These are phyloP conservation scores for Eospalax fontanierii DNA, from an alignment of 2,797 vertebrate genomes.

Conservation along the genomic window DNA sequence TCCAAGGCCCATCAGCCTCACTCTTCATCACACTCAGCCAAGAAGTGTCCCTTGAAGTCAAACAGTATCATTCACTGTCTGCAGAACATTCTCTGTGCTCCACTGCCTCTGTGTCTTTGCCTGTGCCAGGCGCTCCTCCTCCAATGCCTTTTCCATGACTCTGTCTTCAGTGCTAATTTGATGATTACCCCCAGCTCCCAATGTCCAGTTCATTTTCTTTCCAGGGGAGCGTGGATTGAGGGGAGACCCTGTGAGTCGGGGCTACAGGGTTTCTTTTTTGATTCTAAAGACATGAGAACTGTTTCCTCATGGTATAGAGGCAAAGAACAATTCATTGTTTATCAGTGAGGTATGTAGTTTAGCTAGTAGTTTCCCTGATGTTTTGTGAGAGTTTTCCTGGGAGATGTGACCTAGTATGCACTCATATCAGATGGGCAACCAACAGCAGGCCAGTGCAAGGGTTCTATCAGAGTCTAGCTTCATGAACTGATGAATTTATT, in stretches of 20 bases:
- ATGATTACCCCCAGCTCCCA: background rate
- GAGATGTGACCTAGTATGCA: background rate
- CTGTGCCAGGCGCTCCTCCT: background rate
- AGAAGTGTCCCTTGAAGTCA: background rate
- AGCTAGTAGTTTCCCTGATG: background rate
- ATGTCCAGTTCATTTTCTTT: background rate
- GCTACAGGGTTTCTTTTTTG: background rate
- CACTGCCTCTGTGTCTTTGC: background rate
- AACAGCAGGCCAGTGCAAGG: background rate
- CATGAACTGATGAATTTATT: background rate
- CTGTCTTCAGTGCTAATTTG: background rate
- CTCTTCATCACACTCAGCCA: background rate
- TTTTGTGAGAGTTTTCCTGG: background rate
- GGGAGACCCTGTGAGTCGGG: conserved; percentile 70
- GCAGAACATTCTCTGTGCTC: too few relatives aligned
- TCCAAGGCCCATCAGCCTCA: background rate
- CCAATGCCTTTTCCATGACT: background rate
- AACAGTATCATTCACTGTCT: background rate
- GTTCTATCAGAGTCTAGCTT: background rate
- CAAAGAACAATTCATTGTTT: background rate
- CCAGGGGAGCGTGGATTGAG: conserved; percentile 58
- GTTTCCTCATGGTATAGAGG: background rate
- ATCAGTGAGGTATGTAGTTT: background rate
- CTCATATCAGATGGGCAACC: background rate
- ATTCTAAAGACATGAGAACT: background rate